phyloP scores from a whole-genome alignment of 2,113 vertebrate species.

The Aix galericulata region DNA sequence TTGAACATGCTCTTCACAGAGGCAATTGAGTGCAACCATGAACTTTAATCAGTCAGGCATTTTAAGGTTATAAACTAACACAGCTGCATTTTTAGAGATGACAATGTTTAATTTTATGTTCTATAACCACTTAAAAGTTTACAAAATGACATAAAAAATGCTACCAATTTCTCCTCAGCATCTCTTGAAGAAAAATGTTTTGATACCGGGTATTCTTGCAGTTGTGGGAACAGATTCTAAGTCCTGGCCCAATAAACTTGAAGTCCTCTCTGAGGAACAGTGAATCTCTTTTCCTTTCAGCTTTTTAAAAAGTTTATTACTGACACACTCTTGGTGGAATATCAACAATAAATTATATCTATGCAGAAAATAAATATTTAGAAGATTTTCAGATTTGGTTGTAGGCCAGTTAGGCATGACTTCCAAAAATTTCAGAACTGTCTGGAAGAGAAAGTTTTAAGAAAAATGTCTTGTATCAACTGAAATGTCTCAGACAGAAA shows the following conservation, averaged over 20 bases:
- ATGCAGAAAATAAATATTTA: not conserved
- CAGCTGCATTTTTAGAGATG: not conserved
- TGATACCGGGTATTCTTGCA: not conserved
- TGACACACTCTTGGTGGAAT: not conserved
- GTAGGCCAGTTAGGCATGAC: not conserved
- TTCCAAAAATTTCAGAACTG: not conserved
- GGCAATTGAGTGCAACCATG: not conserved
- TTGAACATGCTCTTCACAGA: not conserved
- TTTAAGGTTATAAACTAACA: not conserved
- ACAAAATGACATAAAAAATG: not conserved
- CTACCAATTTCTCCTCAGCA: not conserved
- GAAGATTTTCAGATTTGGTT: not conserved
- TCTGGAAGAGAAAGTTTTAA: not conserved
- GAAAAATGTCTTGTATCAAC: not conserved
- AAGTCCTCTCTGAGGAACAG: not conserved
- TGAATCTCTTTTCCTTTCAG: slow-evolving; percentile 19
- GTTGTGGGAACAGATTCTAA: not conserved
- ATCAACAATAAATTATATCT: not conserved
- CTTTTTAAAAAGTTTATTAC: not conserved
- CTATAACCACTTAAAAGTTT: not conserved
- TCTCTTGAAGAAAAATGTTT: not conserved
- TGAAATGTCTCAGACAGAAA: not conserved
- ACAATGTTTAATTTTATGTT: not conserved
- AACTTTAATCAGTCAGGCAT: not conserved
- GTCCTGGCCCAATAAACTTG: not conserved